Base-by-base conservation (phyloP, 2,888 invertebrate species). In the Tanypteryx hageni region DNA sequence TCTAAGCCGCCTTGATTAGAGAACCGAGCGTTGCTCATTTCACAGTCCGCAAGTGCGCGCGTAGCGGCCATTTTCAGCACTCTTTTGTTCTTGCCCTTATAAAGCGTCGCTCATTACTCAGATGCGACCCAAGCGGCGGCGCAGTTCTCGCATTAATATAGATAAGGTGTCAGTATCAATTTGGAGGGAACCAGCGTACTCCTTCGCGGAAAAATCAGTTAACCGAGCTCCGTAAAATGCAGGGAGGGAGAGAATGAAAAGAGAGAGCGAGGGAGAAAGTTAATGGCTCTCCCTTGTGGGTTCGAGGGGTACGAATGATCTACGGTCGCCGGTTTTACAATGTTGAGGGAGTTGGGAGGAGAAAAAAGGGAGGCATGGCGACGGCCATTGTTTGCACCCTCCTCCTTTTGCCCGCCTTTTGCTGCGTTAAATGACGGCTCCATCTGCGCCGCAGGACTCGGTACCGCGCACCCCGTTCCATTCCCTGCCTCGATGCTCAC, bases 161-260 rank as follows among this genome's bases (percentile, higher is more conserved):
- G 76, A 76, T 76, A 76, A 76, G 22, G 76, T 76, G 76, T 76
- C 76, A 27, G 76, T 76, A 76, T 76, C 76, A 76, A 76, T 76
- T 76, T 27, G 76, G 27, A 9, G 10, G 68, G 22, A 22, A 10
- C 68, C 64, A 2, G 16, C 14, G 64, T 1, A 44, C 44, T 44
- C 44, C 44, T 44, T 44, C 44, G 44, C 44, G 76, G 16, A 76
- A 27, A 76, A 76, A 76, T 76, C 22, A 76, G 11, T 27, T 44
- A 76, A 76, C 27, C 76, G 76, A 44, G 44, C 44, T 44, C 44
- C 44, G 44, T 44, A 44, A 44, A 44, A 44, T 44, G 44, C 3
- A 44, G 44, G 44, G 44, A 44, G 44, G 44, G 44, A 44, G 44
- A 44, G 5, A 76, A 76, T 76, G 76, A 76, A 76, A 76, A 76